phyloP scores from a whole-genome alignment of 1,140 invertebrate species.

The Brachionus rotundiformis region DNA sequence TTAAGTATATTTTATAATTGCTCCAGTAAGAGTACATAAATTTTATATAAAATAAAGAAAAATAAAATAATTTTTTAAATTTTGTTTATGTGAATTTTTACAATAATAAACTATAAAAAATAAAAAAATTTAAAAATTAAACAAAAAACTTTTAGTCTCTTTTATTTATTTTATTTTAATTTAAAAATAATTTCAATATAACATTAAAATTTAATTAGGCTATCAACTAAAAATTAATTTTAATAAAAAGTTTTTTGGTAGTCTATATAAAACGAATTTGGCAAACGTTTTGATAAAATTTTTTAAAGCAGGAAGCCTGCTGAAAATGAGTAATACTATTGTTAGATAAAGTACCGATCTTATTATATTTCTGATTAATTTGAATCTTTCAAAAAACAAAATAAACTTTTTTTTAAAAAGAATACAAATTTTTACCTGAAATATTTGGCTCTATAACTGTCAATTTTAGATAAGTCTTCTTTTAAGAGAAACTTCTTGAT shows the following conservation, averaged over 20 bases:
- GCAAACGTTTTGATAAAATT: not conserved
- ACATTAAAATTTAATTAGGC: not conserved
- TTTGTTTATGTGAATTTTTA: no score
- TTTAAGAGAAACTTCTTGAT: conserved; percentile 60
- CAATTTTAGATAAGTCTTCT: conserved; percentile 57
- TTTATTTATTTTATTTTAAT: no score
- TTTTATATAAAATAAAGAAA: no score
- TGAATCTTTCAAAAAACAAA: not conserved
- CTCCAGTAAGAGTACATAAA: no score
- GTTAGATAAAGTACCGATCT: not conserved
- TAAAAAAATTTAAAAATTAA: no score
- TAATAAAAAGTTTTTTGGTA: not conserved
- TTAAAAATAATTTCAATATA: not conserved
- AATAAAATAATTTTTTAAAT: no score
- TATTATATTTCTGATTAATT: conserved; percentile 5
- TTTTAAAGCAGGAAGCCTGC: not conserved
- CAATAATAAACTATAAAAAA: no score
- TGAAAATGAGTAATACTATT: not conserved
- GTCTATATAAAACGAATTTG: not conserved
- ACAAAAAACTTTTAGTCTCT: no score
- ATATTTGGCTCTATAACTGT: conserved; percentile 16
- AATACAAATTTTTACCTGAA: not conserved
- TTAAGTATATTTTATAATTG: no score
- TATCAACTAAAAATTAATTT: not conserved
- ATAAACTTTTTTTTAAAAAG: not conserved